These are phyloP conservation scores for Phaenicophaeus curvirostris DNA, from an alignment of 2,797 vertebrate species.

Conservation along the genomic window DNA sequence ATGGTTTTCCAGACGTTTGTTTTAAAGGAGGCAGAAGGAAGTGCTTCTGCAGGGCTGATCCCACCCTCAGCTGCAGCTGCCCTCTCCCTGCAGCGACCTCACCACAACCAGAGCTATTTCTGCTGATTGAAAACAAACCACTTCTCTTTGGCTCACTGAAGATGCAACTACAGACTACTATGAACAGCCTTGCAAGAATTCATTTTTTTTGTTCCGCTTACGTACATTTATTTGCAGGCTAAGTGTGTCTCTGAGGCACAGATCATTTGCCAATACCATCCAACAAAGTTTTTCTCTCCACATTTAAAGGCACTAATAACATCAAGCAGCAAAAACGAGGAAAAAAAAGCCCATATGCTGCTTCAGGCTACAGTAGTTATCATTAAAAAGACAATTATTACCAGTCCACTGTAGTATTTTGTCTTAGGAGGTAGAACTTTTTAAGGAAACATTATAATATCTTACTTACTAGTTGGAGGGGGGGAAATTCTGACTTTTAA, in stretches of 20 bases:
- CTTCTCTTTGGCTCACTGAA: neutral
- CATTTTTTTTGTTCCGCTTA: neutral
- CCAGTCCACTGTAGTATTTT: neutral
- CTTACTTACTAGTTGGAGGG: neutral
- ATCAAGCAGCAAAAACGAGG: constrained; percentile 11
- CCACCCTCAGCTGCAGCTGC: neutral
- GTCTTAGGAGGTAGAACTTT: neutral
- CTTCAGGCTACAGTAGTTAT: neutral
- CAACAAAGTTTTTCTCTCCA: constrained; percentile 1
- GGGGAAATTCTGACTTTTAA: neutral
- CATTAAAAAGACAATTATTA: constrained; percentile 1
- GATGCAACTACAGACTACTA: neutral
- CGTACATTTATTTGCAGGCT: constrained; percentile 6
- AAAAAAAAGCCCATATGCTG: neutral
- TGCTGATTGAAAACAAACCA: neutral
- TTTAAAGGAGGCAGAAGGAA: neutral
- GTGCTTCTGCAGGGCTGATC: neutral
- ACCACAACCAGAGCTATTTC: neutral
- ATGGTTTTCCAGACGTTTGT: neutral
- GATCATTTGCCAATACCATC: neutral
- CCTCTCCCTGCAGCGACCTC: neutral
- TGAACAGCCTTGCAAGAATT: neutral
- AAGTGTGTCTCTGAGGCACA: neutral
- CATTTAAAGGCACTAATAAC: constrained; percentile 33
- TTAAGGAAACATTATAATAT: neutral